phyloP scores from a whole-genome alignment of 2,797 vertebrate species.

The Chaenodraco wilsoni region DNA sequence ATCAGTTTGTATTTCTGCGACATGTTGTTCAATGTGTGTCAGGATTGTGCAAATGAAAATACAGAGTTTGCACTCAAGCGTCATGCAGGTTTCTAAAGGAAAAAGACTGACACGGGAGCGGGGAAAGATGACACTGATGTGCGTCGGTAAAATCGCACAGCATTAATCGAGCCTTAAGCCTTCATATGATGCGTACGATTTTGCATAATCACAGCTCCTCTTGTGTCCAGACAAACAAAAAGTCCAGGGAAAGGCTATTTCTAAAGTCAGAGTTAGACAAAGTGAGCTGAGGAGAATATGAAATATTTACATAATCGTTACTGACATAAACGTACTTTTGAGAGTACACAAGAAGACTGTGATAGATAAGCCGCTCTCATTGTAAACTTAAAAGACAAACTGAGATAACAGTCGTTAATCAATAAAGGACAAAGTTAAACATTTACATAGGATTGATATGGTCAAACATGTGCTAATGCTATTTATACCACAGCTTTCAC shows the following conservation, averaged over 20 bases:
- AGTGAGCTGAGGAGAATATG: constrained; percentile 8
- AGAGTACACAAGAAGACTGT: constrained; percentile 25
- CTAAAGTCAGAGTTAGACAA: constrained; percentile 23
- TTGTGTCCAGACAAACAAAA: constrained; percentile 40
- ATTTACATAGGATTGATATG: constrained; percentile 20
- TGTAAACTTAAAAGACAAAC: constrained; percentile 29
- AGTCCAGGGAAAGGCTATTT: constrained; percentile 20
- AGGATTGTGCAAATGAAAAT: constrained; percentile 21
- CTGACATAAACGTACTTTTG: constrained; percentile 19
- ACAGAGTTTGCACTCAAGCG: constrained; percentile 38
- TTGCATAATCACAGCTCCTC: constrained; percentile 9
- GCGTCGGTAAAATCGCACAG: constrained; percentile 20
- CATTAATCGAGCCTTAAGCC: constrained; percentile 17
- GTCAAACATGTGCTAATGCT: background rate
- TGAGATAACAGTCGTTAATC: constrained; percentile 8
- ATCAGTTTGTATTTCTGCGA: constrained; percentile 23
- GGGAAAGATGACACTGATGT: constrained; percentile 5
- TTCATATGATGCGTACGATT: constrained; percentile 17
- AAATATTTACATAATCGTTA: background rate
- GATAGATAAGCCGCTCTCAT: constrained; percentile 37
- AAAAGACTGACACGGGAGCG: constrained; percentile 4
- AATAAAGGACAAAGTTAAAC: constrained; percentile 32
- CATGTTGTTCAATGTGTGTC: background rate
- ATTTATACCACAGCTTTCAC: background rate
- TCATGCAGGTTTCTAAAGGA: constrained; percentile 63